Percentiles rank a stretch among this genome's conserved stretches.
Evolutionary conservation across 37 sponge, comb jelly and placozoan genomes (phyloP).

Genomic region (Agelas oroides): DNA sequence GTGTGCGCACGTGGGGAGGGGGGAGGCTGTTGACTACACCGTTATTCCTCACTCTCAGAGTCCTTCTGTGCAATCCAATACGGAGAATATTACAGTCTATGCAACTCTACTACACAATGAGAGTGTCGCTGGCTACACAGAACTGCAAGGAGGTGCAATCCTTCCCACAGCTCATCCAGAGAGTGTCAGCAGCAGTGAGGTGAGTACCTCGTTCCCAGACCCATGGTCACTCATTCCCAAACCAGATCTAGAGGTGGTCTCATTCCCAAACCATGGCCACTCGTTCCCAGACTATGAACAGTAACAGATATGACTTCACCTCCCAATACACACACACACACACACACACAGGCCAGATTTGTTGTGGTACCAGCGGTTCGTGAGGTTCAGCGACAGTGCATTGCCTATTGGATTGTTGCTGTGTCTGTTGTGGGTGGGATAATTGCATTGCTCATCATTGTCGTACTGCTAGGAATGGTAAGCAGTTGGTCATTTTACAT

Average conservation of each 20-base stretch:
- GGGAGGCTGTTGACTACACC: too few species aligned
- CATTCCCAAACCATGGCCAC: background rate
- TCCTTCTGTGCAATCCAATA: background rate
- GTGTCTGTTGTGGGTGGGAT: conserved; percentile 49
- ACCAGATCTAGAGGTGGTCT: background rate
- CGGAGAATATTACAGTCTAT: background rate
- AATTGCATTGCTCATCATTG: conserved; percentile 23
- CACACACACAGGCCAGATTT: background rate
- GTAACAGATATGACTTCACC: too few species aligned
- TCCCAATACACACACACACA: background rate
- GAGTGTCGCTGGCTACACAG: too few species aligned
- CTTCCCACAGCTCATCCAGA: too few species aligned
- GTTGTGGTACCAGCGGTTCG: conserved; percentile 6
- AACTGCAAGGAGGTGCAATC: too few species aligned
- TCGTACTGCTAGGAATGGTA: conserved; percentile 19
- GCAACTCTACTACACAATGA: too few species aligned
- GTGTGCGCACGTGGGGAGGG: too few species aligned
- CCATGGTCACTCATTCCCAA: background rate
- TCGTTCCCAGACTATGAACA: background rate
- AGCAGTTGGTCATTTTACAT: too few species aligned
- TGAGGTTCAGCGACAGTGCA: conserved; percentile 34
- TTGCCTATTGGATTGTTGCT: conserved; percentile 45
- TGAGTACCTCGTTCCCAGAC: too few species aligned
- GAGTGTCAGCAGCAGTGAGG: too few species aligned
- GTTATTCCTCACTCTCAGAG: background rate